These are phyloP conservation scores for Lota lota DNA, from an alignment of 2,113 vertebrate genomes.

Conservation along the genomic window DNA sequence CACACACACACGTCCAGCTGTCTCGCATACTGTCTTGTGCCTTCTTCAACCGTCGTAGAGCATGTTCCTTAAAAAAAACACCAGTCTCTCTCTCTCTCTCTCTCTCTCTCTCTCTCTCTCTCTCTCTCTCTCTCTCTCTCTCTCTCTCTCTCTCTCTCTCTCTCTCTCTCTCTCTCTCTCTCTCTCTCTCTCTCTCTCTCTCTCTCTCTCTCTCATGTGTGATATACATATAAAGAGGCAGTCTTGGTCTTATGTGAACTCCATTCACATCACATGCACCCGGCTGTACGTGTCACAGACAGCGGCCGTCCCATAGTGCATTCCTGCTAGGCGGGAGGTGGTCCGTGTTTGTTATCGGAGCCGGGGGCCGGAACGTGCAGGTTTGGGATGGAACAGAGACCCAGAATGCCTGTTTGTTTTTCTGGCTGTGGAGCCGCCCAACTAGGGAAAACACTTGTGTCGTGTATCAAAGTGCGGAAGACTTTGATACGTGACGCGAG, in stretches of 20 bases:
- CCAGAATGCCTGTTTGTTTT: slow-evolving; percentile 58
- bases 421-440: slow-evolving; percentile 60
- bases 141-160: no score
- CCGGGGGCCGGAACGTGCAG: slow-evolving; percentile 63
- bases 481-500: slow-evolving; percentile 45
- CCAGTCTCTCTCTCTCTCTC: no score
- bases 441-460: slow-evolving; percentile 46
- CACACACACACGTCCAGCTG: slow-evolving; percentile 7
- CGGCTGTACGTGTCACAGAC: slow-evolving; percentile 43
- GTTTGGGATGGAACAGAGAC: slow-evolving; percentile 51
- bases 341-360: slow-evolving; percentile 70
- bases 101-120: no score
- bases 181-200: no score
- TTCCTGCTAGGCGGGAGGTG: slow-evolving; percentile 67
- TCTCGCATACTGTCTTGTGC: not conserved
- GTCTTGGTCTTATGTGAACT: no score
- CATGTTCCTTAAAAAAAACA: no score
- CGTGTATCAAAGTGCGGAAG: not conserved
- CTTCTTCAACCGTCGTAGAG: no score
- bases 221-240: no score
- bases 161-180: no score
- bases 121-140: no score
- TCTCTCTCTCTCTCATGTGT: no score
- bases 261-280: no score
- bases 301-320: slow-evolving; percentile 61